Evolutionary conservation across 1,140 invertebrate species (phyloP).

Genomic region (Caenorhabditis elegans): DNA sequence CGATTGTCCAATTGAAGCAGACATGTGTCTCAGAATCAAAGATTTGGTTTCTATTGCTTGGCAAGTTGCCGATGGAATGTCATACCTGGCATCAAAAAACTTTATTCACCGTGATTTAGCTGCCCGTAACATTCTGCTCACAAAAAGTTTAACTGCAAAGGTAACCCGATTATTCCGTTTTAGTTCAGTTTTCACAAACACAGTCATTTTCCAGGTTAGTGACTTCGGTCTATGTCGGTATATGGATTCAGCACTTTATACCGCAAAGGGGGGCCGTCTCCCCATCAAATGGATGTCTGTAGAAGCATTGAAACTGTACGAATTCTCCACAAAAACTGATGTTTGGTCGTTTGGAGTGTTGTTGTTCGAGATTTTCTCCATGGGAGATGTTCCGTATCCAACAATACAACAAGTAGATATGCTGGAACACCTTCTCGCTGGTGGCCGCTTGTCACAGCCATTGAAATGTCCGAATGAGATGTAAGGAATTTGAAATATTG

Average conservation of each 20-base stretch:
- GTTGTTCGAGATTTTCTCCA: conserved; percentile 45
- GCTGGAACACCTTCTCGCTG: conserved; percentile 35
- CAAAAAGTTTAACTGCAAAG: conserved; percentile 35
- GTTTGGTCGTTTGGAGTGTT: conserved; percentile 39
- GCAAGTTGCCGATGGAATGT: conserved; percentile 46
- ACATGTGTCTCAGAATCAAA: conserved; percentile 40
- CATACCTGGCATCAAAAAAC: conserved; percentile 23
- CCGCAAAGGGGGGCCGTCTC: conserved; percentile 39
- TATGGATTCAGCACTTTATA: conserved; percentile 39
- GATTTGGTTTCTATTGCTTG: conserved; percentile 40
- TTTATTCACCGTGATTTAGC: conserved; percentile 45
- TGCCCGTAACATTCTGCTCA: conserved; percentile 40
- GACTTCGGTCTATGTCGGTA: conserved; percentile 45
- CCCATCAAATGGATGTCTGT: conserved; percentile 45
- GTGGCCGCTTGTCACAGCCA: conserved; percentile 38
- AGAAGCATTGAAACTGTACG: conserved; percentile 43
- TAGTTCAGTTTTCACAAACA: neutral
- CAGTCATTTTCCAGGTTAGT: conserved; percentile 35
- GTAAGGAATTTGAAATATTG: conserved; percentile 26
- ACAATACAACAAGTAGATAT: conserved; percentile 44
- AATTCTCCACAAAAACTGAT: conserved; percentile 42
- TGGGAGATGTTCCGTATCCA: conserved; percentile 49
- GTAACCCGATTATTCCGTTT: neutral
- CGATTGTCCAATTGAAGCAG: conserved; percentile 36
- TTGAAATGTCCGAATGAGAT: conserved; percentile 42